phyloP scores from a whole-genome alignment of 2,888 invertebrate genomes.

The Ferrisia virgata region DNA sequence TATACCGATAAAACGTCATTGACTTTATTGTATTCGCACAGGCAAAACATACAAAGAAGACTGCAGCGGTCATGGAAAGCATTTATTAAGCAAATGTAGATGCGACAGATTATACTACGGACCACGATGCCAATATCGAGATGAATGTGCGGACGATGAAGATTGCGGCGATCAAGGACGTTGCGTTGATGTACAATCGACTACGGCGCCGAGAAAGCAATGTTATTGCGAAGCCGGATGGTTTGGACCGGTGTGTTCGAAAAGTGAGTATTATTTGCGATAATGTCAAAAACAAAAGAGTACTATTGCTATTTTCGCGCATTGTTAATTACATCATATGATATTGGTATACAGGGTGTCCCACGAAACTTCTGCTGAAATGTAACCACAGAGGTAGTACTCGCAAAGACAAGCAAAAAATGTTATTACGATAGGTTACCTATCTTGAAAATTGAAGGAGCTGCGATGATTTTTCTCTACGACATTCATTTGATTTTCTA shows the following conservation, averaged over 20 bases:
- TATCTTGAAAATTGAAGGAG: too few relatives aligned
- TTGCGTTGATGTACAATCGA: constrained; percentile 77
- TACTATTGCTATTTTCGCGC: not conserved
- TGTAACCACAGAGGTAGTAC: too few relatives aligned
- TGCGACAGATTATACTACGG: constrained; percentile 81
- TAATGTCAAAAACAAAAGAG: not conserved
- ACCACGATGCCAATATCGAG: constrained; percentile 77
- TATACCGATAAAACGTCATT: not conserved
- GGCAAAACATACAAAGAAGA: constrained; percentile 76
- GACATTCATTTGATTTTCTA: too few relatives aligned
- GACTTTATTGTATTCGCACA: constrained; percentile 51
- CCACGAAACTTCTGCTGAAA: too few relatives aligned
- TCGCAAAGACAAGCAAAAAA: too few relatives aligned
- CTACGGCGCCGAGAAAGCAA: constrained; percentile 74
- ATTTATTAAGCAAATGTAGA: constrained; percentile 72
- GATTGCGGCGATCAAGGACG: constrained; percentile 85
- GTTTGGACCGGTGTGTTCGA: constrained; percentile 79
- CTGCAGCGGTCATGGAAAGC: constrained; percentile 81
- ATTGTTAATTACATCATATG: constrained; percentile 27
- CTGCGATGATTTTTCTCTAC: too few relatives aligned
- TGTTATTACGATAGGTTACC: too few relatives aligned
- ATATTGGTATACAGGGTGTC: too few relatives aligned
- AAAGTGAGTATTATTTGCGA: constrained; percentile 61
- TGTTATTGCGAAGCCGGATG: constrained; percentile 90
- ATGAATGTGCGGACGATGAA: constrained; percentile 79